Conservation (phyloP, 2,888 invertebrate species). For the Rhabditophanes sp. region DNA sequence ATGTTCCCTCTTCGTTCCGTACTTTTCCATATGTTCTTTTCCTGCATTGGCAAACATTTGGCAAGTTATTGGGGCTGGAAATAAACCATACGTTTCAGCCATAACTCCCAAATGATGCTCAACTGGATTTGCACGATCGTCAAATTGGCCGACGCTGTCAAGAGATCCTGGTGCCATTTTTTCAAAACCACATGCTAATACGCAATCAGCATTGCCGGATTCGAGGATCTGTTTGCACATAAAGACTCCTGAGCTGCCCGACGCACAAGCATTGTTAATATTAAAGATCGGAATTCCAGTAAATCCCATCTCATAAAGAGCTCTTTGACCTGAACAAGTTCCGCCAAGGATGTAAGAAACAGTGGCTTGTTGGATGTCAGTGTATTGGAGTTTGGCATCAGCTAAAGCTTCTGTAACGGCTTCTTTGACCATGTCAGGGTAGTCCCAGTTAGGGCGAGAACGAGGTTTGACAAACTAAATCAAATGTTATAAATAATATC, state of each 20-base stretch:
- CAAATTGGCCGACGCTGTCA: constrained; percentile 45
- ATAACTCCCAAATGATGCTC: constrained; percentile 56
- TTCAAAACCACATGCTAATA: constrained; percentile 85
- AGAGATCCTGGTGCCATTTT: constrained; percentile 91
- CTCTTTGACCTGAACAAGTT: constrained; percentile 67
- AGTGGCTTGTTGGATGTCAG: constrained; percentile 68
- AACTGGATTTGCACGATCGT: constrained; percentile 66
- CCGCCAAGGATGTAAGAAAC: constrained; percentile 46
- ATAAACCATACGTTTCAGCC: constrained; percentile 65
- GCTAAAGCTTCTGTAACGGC: constrained; percentile 62
- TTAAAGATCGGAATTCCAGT: constrained; percentile 25
- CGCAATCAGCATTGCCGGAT: constrained; percentile 65
- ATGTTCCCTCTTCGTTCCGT: constrained; percentile 73
- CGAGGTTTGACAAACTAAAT: background rate
- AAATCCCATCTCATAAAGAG: constrained; percentile 59
- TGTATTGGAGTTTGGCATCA: constrained; percentile 33
- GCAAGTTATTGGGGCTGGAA: constrained; percentile 69
- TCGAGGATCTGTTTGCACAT: constrained; percentile 81
- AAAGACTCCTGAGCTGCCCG: constrained; percentile 77
- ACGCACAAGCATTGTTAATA: constrained; percentile 91
- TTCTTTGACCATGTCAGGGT: constrained; percentile 84
- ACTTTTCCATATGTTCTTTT: constrained; percentile 82
- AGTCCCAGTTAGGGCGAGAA: constrained; percentile 63
- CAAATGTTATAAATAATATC: constrained; percentile 1
- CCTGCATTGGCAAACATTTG: constrained; percentile 94